Base-by-base conservation (phyloP, 2,797 vertebrate genomes). In the Chelmon rostratus region DNA sequence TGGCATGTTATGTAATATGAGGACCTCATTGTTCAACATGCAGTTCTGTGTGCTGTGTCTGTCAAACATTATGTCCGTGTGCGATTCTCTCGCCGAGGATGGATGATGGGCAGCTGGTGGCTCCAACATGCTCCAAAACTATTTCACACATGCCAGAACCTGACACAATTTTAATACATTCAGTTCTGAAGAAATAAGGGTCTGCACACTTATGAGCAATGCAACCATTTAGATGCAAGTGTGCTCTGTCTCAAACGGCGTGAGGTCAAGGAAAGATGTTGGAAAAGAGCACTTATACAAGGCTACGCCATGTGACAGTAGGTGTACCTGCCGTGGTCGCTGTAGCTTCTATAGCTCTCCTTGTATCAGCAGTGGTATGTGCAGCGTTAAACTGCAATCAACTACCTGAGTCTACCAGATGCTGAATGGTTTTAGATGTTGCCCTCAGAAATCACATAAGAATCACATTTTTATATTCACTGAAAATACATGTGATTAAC, bases 71-170 rank as follows among this genome's bases (percentile, higher is more conserved):
- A 57, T 65, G 76, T 79, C 64, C 67, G 81, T 59, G 68, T 76
- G 78, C 11, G 3, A 76, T 79, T 76, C 64, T 83, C 68, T 61
- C 69, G 69, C 79, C 33, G 40, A 50, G 78, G 71, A 79, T 56
- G 63, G 68, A 62, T 68, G 76, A 84, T 47, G 75, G 82, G 77
- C 87, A 91, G 89, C 81, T 88, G 87, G 88, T 78, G 76, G 79
- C 57, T 40, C 70, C 81, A 73, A 81, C 84, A 49, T 47, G 46
- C 68, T 28, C 40, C 47, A 50, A 8, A 79, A 68, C 54, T 31
- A 18, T 75, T 88, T 91, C 82, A 85, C 86, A 84, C 82, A 62
- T 65, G 61, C 68, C 56, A 82, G 61, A 88, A 80, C 81, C 53
- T 59, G 50, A 73, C 56, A 73, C 28, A 37, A 37, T 80, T n/a